These are phyloP conservation scores for Eustalomyia histrio DNA, from an alignment of 2,888 invertebrate genomes.

Conservation along the genomic window DNA sequence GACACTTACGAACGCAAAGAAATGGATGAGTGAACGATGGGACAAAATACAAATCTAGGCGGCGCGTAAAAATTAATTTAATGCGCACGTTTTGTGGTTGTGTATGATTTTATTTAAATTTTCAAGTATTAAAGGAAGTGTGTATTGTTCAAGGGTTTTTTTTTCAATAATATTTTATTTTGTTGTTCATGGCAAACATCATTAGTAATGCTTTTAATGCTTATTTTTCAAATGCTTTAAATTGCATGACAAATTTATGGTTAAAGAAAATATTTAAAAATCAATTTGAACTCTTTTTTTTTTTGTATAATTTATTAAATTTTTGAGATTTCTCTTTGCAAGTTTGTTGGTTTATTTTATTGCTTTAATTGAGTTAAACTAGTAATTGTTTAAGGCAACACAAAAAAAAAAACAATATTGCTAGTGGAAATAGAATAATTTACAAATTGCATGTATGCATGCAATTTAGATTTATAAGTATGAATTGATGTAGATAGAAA, in stretches of 20 bases:
- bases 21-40: conserved; percentile 1
- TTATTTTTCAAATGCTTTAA: conserved; percentile 30
- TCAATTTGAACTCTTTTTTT: conserved; percentile 9
- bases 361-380: too few relatives aligned
- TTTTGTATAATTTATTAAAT: neutral
- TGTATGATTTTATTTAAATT: conserved; percentile 37
- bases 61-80: conserved; percentile 55
- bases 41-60: conserved; percentile 20
- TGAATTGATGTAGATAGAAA: neutral
- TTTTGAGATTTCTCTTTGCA: neutral
- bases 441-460: conserved; percentile 59
- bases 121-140: neutral
- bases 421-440: conserved; percentile 22
- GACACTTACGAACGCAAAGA: conserved; percentile 15
- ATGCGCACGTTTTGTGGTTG: conserved; percentile 31
- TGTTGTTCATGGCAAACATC: neutral
- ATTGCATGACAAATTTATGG: conserved; percentile 43
- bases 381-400: too few relatives aligned
- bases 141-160: conserved; percentile 27
- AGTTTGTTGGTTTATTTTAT: conserved; percentile 23
- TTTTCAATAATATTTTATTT: neutral
- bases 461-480: conserved; percentile 12
- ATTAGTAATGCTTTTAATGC: conserved; percentile 23
- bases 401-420: conserved; percentile 16
- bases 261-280: conserved; percentile 24